A percentile compares a stretch with the other conserved stretches of the same genome.
Conservation (phyloP, 92 coral and sea anemone species). For the Scolanthus callimorphus region DNA sequence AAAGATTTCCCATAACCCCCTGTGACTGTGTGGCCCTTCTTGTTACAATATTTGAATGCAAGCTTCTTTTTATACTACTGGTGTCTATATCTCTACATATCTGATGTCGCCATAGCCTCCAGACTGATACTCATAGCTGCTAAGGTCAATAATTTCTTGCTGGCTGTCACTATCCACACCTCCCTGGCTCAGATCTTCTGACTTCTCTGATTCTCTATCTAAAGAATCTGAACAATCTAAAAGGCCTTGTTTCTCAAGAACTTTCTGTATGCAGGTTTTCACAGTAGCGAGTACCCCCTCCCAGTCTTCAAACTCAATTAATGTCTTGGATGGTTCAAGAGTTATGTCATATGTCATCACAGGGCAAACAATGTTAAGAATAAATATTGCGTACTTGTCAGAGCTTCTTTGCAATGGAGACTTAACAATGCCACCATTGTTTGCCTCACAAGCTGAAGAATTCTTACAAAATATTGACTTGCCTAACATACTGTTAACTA, state of each 20-base stretch:
- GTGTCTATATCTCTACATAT: slow-evolving; percentile 53
- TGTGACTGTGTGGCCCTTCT: too few species aligned
- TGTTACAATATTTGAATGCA: slow-evolving; percentile 78
- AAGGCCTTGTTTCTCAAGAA: slow-evolving; percentile 48
- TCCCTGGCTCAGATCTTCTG: too few species aligned
- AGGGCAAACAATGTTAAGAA: slow-evolving; percentile 69
- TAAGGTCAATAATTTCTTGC: slow-evolving; percentile 2
- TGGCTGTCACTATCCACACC: slow-evolving; percentile 7
- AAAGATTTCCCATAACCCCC: too few species aligned
- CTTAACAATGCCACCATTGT: neutral
- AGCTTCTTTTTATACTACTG: slow-evolving; percentile 57
- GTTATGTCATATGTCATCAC: slow-evolving; percentile 77
- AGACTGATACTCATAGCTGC: slow-evolving; percentile 11
- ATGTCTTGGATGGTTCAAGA: slow-evolving; percentile 88
- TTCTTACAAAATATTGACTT: slow-evolving; percentile 48
- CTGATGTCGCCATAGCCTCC: too few species aligned
- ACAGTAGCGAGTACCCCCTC: slow-evolving; percentile 60
- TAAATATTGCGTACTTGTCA: slow-evolving; percentile 78
- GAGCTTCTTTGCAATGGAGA: slow-evolving; percentile 45
- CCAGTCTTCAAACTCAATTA: slow-evolving; percentile 96
- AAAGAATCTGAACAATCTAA: slow-evolving; percentile 11
- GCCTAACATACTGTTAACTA: slow-evolving; percentile 53
- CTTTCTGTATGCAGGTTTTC: slow-evolving; percentile 56
- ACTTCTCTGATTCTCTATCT: neutral
- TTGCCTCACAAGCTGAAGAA: neutral